A percentile compares a stretch with the other conserved stretches of the same genome.
These are phyloP conservation scores for Myrmophylax atrothorax DNA, from an alignment of 2,113 vertebrate genomes.

Conservation along the genomic window DNA sequence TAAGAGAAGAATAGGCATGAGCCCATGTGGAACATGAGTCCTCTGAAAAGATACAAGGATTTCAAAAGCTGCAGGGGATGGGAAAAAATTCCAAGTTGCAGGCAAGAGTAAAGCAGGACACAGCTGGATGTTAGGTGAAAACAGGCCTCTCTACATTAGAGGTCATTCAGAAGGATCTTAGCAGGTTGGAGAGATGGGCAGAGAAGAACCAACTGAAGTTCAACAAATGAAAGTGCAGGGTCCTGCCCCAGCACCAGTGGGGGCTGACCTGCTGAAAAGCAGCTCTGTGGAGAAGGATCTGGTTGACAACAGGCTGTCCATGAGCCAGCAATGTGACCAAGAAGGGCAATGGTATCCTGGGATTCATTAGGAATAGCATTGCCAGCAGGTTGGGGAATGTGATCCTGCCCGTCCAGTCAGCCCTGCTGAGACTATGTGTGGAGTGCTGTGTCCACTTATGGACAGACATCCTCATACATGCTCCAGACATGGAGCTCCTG, in stretches of 20 bases:
- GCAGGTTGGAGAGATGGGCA: background rate
- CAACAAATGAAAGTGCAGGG: background rate
- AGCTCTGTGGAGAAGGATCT: background rate
- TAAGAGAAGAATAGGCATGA: background rate
- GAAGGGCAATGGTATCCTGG: background rate
- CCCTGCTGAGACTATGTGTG: background rate
- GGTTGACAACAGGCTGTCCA: background rate
- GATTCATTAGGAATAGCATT: background rate
- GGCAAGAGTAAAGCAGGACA: background rate
- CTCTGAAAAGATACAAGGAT: background rate
- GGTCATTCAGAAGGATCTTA: background rate
- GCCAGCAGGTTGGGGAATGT: no score
- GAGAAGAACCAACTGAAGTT: background rate
- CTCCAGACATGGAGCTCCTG: background rate
- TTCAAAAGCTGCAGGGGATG: background rate
- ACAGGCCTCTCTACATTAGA: background rate
- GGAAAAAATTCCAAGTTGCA: background rate
- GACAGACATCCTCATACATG: background rate
- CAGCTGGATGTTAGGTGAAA: background rate
- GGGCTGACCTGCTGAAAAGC: background rate
- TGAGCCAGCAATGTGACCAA: background rate
- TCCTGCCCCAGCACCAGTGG: rapidly evolving
- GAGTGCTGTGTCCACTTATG: background rate
- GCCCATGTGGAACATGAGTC: background rate
- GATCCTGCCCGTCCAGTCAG: background rate